Evolutionary conservation across 2,888 invertebrate genomes (phyloP), one percentile per base, ranked within the genome.

Genomic region (Rhagium mordax): DNA sequence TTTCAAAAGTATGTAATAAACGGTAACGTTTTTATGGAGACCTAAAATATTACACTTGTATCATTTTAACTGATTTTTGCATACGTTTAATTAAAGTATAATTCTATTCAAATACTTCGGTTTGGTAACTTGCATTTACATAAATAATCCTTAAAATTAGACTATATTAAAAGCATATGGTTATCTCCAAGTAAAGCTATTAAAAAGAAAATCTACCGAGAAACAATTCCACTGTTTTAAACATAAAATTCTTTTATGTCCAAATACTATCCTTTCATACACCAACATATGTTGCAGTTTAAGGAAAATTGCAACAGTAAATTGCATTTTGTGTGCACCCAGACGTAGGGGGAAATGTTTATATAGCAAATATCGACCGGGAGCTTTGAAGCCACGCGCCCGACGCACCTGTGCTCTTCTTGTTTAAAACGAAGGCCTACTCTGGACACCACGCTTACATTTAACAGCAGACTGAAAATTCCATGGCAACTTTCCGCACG

Each of bases 261-360:
- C 59, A 15, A 68, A 68, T 59, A 48, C 59, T 47, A 47, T 48
- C 59, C 59, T 68, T 59, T 59, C 59, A 59, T 68, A 49, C 33
- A 59, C 57, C 55, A 24, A 24, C 67, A 53, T 59, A 61, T 69
- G 61, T 49, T 51, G 61, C 69, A 51, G 60, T 61, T 51, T 41
- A 61, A 53, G 49, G 60, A 51, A 60, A 69, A 69, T 69, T 69
- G 60, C 60, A 69, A 69, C 61, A 51, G 69, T 69, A 60, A 69
- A 69, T 69, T 69, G 69, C 60, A 60, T 69, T 69, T 60, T 51
- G 53, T 51, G 69, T 69, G 61, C 61, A 61, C 15, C 41, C 57
- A 29, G 47, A 57, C 57, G 67, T 57, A 57, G 47, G 47, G 69
- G 49, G 57, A 41, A 51, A 53, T 61, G 61, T 61, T 60, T 61